Evolutionary conservation across 2,113 vertebrate species (phyloP), one percentile per base, ranked within the genome.

Genomic region (Mionectes macconnelli): DNA sequence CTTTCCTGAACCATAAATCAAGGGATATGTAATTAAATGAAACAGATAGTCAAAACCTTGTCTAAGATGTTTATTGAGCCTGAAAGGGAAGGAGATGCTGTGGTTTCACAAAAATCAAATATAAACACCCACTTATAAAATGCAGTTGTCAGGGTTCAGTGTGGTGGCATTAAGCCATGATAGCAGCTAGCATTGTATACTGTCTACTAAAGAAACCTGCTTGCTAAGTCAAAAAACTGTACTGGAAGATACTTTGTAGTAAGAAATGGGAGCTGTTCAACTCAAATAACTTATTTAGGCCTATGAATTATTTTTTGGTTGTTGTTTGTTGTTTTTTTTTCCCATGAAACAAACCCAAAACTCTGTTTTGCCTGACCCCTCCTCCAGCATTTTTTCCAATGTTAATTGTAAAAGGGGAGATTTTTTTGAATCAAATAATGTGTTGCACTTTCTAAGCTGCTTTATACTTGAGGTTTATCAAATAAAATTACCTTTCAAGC

Each of bases 1-100:
- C 80, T 95, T 97, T 95, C 90, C 95, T 96, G 87, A 74, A 75
- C 27, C 69, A 87, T 96, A 93, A 95, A 97, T 97, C 91, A 96
- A 96, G 83, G 88, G 53, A 50, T 93, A 78, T 78, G 35, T 95
- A 94, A 94, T 96, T 94, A 95, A 94, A 94, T 84, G 66, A 91
- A 97, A 72, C 91, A 96, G 95, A 95, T 96, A 95, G 79, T 90
- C 91, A 92, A 94, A 93, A 94, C 75, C 69, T 96, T 96, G 83
- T 91, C 90, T 90, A 94, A 96, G 89, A 68, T 95, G 89, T 95
- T 96, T 94, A 94, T 93, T 88, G 85, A 93, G 42, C 59, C 47
- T 95, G 75, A 64, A 96, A 85, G 67, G 74, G 87, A 87, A 93
- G 91, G 78, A 40, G 67, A 77, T 74, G 78, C 49, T 92, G 87